Evolutionary conservation across 2,113 vertebrate genomes (phyloP), one percentile per base, ranked within the genome.

Genomic region (Noctilio leporinus): DNA sequence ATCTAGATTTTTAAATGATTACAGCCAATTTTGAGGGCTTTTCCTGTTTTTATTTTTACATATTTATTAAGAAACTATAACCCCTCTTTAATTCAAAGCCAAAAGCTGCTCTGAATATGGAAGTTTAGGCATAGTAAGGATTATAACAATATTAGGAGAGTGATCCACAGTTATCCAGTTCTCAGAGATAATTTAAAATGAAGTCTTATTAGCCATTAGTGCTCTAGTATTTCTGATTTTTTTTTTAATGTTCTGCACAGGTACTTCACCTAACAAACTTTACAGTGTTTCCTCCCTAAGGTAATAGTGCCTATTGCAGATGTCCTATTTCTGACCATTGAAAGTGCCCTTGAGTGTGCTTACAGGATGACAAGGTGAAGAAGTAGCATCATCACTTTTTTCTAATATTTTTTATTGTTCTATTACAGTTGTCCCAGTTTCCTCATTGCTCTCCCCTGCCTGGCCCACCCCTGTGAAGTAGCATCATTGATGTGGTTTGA

Each of bases 311-410:
- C 26, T 35, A 5, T 51, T 43, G 73, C 11, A 43, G 51, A 15
- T n/a, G 16, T 45, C 43, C 1, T 3, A 38, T 62, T 67, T 45
- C 33, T 33, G 38, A 40, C 35, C 55, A 5, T 12, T 70, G 84
- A 17, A 47, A n/a, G 40, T 12, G n/a, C 19, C 17, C 19, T 3
- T 10, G 40, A 43, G 30, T 10, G n/a, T 30, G 17, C 35, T 45
- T 28, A 15, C 14, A 4, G 2, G 4, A 73, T 7, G 1, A 7
- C 7, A 3, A 2, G 17, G 38, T 20, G 28, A 62, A 10, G 28
- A 62, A 10, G 12, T 30, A 30, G 28, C 11, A 4, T 62, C 59
- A 30, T 14, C 28, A n/a, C n/a, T n/a, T n/a, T n/a, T n/a, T n/a
- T n/a, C n/a, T n/a, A n/a, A n/a, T n/a, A n/a, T n/a, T n/a, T n/a